Evolutionary conservation across 2,888 invertebrate species (phyloP).

Genomic region (Leptopilina drosophilae): DNA sequence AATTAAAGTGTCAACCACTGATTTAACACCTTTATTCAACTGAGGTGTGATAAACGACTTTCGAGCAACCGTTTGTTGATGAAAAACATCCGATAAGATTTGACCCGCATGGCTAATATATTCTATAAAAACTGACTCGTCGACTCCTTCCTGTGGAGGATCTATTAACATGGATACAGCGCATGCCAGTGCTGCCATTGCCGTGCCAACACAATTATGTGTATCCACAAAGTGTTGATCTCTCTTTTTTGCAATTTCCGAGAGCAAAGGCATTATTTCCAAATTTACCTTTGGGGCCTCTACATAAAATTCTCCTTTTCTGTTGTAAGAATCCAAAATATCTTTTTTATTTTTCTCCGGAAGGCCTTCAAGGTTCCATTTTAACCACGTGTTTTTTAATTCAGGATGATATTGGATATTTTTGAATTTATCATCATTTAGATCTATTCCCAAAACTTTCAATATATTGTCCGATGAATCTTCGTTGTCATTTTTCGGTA

Average conservation of each 20-base stretch:
- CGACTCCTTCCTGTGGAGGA: slow-evolving; percentile 40
- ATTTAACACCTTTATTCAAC: slow-evolving; percentile 46
- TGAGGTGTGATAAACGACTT: slow-evolving; percentile 44
- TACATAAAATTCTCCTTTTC: slow-evolving; percentile 4
- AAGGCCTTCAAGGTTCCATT: slow-evolving; percentile 46
- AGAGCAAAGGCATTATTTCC: not conserved
- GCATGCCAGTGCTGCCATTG: slow-evolving; percentile 41
- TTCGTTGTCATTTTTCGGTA: not conserved
- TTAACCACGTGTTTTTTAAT: slow-evolving; percentile 42
- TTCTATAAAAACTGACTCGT: slow-evolving; percentile 38
- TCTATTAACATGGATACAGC: slow-evolving; percentile 45
- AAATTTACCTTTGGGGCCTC: slow-evolving; percentile 24
- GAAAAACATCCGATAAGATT: slow-evolving; percentile 44
- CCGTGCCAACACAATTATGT: slow-evolving; percentile 40
- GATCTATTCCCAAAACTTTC: slow-evolving; percentile 45
- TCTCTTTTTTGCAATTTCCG: slow-evolving; percentile 28
- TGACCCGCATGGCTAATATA: slow-evolving; percentile 46
- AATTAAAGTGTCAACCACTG: slow-evolving; percentile 12
- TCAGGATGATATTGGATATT: slow-evolving; percentile 45
- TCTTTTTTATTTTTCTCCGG: slow-evolving; percentile 46
- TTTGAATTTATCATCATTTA: slow-evolving; percentile 43
- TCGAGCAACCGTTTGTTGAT: slow-evolving; percentile 44
- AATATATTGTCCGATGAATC: slow-evolving; percentile 37
- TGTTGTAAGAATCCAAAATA: slow-evolving; percentile 37
- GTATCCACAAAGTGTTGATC: slow-evolving; percentile 18